Percentiles rank a stretch among this genome's conserved stretches.
Conservation (phyloP, 2,888 invertebrate species). For the Monopis laevigella region DNA sequence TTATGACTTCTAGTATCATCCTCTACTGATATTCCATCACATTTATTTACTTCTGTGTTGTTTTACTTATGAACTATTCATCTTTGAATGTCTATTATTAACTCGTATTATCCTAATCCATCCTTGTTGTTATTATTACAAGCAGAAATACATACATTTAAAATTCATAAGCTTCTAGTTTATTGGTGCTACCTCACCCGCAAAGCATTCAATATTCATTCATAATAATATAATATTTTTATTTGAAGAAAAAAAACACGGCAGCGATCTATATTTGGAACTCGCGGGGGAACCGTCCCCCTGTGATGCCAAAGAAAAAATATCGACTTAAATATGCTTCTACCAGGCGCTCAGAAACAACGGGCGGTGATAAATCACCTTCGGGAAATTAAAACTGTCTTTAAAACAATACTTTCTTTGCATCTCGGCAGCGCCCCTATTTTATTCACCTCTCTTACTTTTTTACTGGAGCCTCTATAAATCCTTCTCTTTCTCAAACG, state of each 20-base stretch:
- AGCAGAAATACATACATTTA: no score
- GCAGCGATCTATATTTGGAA: constrained; percentile 48
- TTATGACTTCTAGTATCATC: no score
- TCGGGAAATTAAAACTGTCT: constrained; percentile 68
- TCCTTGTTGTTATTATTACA: no score
- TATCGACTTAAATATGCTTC: constrained; percentile 31
- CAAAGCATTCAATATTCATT: constrained; percentile 49
- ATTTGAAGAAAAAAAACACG: constrained; percentile 29
- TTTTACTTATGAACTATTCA: no score
- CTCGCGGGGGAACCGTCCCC: constrained; percentile 50
- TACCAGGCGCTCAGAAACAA: constrained; percentile 29
- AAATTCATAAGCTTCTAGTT: constrained; percentile 19
- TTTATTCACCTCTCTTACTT: constrained; percentile 20
- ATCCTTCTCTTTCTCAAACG: constrained; percentile 19
- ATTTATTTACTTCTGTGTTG: no score
- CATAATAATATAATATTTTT: constrained; percentile 41
- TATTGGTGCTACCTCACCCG: constrained; percentile 39
- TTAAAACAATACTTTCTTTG: constrained; percentile 61
- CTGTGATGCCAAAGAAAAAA: constrained; percentile 34
- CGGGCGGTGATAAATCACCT: constrained; percentile 58
- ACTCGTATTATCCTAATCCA: no score
- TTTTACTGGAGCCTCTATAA: constrained; percentile 20
- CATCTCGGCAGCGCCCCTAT: constrained; percentile 34
- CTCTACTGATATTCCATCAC: no score
- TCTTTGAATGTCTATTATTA: no score